Evolutionary conservation across 2,888 invertebrate genomes (phyloP).

Genomic region (Caenorhabditis virilis): DNA sequence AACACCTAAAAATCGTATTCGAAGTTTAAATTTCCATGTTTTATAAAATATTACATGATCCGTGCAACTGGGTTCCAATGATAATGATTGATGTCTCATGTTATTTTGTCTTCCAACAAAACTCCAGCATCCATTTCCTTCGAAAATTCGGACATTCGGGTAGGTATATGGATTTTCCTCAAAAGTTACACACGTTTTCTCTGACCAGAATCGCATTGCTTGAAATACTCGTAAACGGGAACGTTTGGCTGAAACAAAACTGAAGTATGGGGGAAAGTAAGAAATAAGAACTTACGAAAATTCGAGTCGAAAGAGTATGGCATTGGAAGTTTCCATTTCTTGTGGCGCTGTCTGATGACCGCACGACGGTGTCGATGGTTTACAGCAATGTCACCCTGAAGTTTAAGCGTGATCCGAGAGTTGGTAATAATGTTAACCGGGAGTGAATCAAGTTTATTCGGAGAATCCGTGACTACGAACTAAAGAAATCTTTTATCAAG

Average conservation of each 20-base stretch:
- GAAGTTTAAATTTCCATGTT: too few relatives aligned
- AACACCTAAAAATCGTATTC: constrained; percentile 23
- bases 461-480: too few relatives aligned
- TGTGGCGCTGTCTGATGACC: constrained; percentile 12
- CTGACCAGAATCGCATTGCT: constrained; percentile 40
- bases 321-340: constrained; percentile 34
- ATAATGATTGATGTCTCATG: constrained; percentile 29
- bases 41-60: constrained; percentile 42
- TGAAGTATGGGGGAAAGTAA: neutral
- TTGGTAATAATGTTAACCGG: too few relatives aligned
- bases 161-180: constrained; percentile 21
- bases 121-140: constrained; percentile 44
- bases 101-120: constrained; percentile 42
- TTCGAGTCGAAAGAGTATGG: constrained; percentile 32
- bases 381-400: constrained; percentile 26
- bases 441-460: too few relatives aligned
- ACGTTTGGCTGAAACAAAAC: constrained; percentile 18
- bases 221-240: constrained; percentile 26
- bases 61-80: constrained; percentile 34
- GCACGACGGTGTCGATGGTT: neutral
- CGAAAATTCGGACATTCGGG: constrained; percentile 24
- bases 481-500: too few relatives aligned
- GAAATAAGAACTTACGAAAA: constrained; percentile 21
- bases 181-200: constrained; percentile 39
- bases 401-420: too few relatives aligned